Evolutionary conservation across 2,113 vertebrate species (phyloP).

Genomic region (Silurus asotus): DNA sequence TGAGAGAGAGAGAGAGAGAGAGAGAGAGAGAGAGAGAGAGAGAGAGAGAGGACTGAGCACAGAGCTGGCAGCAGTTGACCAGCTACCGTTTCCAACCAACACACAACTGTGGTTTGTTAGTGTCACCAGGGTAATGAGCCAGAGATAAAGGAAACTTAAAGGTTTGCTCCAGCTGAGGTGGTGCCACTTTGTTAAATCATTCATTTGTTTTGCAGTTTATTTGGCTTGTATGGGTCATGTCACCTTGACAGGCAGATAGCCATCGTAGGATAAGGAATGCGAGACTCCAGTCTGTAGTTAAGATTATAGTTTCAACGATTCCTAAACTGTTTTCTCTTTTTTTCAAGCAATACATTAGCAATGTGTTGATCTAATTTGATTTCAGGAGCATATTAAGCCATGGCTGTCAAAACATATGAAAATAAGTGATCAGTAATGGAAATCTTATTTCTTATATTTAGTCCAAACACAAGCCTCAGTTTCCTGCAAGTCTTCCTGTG

Average conservation of each 20-base stretch:
- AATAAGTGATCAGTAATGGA: not conserved
- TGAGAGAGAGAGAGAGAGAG: too few relatives aligned
- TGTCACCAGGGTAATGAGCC: conserved; percentile 45
- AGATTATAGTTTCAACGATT: not conserved
- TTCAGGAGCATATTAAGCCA: not conserved
- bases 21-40: too few relatives aligned
- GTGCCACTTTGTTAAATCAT: not conserved
- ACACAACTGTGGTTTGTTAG: conserved; percentile 54
- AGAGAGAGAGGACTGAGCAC: conserved; percentile 3
- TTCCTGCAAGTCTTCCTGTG: conserved; percentile 1
- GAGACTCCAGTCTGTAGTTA: not conserved
- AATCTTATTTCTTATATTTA: not conserved
- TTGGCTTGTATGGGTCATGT: conserved; percentile 25
- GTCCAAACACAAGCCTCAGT: not conserved
- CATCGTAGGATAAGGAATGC: conserved; percentile 32
- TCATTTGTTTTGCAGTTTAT: conserved; percentile 16
- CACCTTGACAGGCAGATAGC: conserved; percentile 45
- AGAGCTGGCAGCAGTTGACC: conserved; percentile 39
- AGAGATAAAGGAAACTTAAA: conserved; percentile 50
- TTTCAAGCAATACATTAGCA: not conserved
- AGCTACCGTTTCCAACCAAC: conserved; percentile 47
- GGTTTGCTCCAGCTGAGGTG: conserved; percentile 7
- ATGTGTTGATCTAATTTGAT: not conserved
- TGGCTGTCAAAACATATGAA: not conserved
- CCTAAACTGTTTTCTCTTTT: not conserved